Percentiles rank a stretch among this genome's conserved stretches.
phyloP scores from a whole-genome alignment of 2,797 vertebrate genomes.

The Galago senegalensis region DNA sequence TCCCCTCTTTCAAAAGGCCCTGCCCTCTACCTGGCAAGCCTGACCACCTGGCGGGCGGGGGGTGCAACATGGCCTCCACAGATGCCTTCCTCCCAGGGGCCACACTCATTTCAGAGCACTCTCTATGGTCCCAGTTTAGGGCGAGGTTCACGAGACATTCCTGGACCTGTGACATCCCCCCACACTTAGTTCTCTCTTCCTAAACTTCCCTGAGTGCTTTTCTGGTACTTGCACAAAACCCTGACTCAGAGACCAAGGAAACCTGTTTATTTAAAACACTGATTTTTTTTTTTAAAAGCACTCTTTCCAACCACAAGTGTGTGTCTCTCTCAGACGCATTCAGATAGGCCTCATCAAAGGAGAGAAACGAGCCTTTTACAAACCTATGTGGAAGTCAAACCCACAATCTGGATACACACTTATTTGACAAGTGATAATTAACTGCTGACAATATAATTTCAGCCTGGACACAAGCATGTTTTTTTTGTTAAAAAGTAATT shows the following conservation, averaged over 20 bases:
- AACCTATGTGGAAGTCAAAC: constrained; percentile 74
- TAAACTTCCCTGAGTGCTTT: not conserved
- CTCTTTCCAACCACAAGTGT: constrained; percentile 3
- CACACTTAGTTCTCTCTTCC: not conserved
- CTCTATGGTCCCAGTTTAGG: not conserved
- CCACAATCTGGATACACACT: constrained; percentile 31
- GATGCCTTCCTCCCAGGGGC: not conserved
- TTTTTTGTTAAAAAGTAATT: constrained; percentile 83
- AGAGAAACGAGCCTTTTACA: not conserved
- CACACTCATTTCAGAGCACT: too few relatives aligned
- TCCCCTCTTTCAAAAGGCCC: not conserved
- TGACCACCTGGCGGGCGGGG: too few relatives aligned
- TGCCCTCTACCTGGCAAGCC: not conserved
- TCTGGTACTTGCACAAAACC: not conserved
- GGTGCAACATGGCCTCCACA: too few relatives aligned
- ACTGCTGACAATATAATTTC: constrained; percentile 84
- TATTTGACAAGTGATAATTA: constrained; percentile 89
- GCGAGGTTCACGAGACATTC: not conserved
- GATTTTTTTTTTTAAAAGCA: not conserved
- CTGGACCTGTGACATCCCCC: not conserved
- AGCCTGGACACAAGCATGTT: constrained; percentile 71
- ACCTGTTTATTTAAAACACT: constrained; percentile 64
- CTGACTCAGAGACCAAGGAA: constrained; percentile 28
- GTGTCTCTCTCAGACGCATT: not conserved
- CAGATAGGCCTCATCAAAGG: constrained; percentile 24